Evolutionary conservation across 2,888 invertebrate species (phyloP).

Genomic region (Hanleya hanleyi): DNA sequence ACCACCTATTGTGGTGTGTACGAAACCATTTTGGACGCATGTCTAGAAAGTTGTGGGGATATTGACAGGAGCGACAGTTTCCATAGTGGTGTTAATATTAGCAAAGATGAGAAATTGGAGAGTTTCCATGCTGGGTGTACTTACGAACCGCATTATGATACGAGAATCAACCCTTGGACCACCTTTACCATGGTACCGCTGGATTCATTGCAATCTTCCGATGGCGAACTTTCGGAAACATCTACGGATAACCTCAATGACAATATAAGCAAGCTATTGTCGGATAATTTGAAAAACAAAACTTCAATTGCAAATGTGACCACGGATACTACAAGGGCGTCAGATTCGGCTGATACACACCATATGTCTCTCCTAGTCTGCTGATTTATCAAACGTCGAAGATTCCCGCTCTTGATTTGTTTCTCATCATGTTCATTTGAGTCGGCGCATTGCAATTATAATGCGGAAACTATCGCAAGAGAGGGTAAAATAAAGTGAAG

Average conservation of each 20-base stretch:
- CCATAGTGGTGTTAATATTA: neutral
- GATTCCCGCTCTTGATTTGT: too few relatives aligned
- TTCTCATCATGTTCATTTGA: too few relatives aligned
- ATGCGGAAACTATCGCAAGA: too few relatives aligned
- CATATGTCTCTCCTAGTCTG: too few relatives aligned
- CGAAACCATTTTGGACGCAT: neutral
- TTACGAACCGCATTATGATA: neutral
- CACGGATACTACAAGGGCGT: too few relatives aligned
- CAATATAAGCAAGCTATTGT: too few relatives aligned
- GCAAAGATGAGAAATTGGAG: neutral
- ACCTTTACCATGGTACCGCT: neutral
- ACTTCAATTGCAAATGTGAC: too few relatives aligned
- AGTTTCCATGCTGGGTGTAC: neutral
- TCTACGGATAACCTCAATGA: neutral
- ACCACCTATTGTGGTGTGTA: neutral
- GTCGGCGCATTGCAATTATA: too few relatives aligned
- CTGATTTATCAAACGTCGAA: too few relatives aligned
- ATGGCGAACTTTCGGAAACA: neutral
- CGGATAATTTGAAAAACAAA: too few relatives aligned
- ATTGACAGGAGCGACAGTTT: neutral
- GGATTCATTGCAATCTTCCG: neutral
- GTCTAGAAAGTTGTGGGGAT: neutral
- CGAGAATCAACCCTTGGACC: neutral
- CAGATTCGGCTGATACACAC: too few relatives aligned
- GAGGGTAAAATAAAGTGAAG: too few relatives aligned